phyloP scores from a whole-genome alignment of 1,140 invertebrate genomes.

The Acromyrmex echinatior region DNA sequence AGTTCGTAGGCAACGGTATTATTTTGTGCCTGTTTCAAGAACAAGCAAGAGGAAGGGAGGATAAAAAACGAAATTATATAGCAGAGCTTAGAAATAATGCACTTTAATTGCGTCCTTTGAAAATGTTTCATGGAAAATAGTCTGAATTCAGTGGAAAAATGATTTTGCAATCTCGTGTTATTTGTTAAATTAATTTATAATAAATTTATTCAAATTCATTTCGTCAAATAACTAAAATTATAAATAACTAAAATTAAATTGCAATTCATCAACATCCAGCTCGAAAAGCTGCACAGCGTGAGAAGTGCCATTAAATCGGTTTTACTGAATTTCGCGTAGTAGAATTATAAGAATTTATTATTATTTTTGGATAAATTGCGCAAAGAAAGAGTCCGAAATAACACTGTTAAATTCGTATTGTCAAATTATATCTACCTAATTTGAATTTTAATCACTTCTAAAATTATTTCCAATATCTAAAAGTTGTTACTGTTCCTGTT shows the following conservation, averaged over 20 bases:
- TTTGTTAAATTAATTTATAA: neutral
- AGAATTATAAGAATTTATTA: conserved; percentile 50
- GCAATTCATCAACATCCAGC: neutral
- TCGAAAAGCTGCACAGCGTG: neutral
- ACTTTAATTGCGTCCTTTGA: conserved; percentile 33
- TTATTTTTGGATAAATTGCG: conserved; percentile 46
- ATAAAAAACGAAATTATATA: conserved; percentile 24
- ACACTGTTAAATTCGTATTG: neutral
- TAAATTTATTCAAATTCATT: neutral
- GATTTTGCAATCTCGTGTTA: neutral
- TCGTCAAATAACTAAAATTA: neutral
- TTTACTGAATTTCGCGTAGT: conserved; percentile 37
- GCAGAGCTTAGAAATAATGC: conserved; percentile 28
- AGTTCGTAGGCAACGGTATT: conserved; percentile 30
- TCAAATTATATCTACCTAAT: no score
- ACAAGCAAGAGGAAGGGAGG: neutral
- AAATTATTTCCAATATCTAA: no score
- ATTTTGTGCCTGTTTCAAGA: conserved; percentile 35
- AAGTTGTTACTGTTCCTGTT: no score
- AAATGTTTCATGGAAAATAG: neutral
- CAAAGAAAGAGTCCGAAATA: conserved; percentile 41
- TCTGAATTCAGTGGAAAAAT: conserved; percentile 10
- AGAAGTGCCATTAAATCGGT: neutral
- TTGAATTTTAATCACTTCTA: no score
- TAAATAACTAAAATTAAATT: conserved; percentile 9